These are phyloP conservation scores for Capitella teleta DNA, from an alignment of 1,140 invertebrate species.

Conservation along the genomic window DNA sequence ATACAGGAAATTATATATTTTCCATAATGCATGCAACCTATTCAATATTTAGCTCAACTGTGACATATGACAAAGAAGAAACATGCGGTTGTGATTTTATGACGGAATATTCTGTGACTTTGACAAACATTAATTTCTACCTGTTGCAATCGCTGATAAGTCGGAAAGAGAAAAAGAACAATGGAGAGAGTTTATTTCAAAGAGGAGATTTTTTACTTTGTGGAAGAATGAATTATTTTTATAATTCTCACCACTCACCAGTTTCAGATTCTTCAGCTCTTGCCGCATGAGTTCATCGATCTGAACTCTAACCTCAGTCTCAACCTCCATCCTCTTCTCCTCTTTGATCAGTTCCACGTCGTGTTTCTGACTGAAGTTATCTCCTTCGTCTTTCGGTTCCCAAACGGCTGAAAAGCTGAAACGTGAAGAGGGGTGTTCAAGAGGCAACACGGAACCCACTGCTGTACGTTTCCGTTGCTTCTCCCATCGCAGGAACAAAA, in stretches of 20 bases:
- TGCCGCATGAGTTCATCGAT: constrained; percentile 78
- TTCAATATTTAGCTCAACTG: no score
- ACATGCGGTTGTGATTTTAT: no score
- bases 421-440: background rate
- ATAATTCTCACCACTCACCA: constrained; percentile 37
- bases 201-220: no score
- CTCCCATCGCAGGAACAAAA: constrained; percentile 37
- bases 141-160: no score
- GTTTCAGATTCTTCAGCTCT: constrained; percentile 68
- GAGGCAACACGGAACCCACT: background rate
- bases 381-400: constrained; percentile 40
- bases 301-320: constrained; percentile 65
- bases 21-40: no score
- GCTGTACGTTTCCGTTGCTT: constrained; percentile 26
- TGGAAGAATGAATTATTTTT: no score
- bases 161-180: no score
- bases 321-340: constrained; percentile 70
- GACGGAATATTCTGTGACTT: no score
- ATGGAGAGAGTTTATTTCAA: no score
- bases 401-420: constrained; percentile 1
- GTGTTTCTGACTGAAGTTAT: constrained; percentile 57
- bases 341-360: constrained; percentile 65
- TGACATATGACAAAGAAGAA: no score
- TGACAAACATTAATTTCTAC: no score
- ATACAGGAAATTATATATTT: no score